phyloP scores from a whole-genome alignment of 2,888 invertebrate species.

The Marasmarcha lunaedactyla region DNA sequence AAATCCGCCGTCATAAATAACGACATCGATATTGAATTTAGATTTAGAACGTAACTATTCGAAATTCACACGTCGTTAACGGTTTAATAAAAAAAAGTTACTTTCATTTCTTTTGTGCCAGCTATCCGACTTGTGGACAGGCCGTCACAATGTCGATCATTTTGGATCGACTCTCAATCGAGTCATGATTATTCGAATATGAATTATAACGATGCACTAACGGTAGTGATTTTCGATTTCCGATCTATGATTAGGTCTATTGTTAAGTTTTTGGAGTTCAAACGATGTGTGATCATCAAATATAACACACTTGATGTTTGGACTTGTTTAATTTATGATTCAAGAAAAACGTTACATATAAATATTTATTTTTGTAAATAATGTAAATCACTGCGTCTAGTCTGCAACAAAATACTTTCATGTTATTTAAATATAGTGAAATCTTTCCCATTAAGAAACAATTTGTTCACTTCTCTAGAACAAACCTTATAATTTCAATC shows the following conservation, averaged over 20 bases:
- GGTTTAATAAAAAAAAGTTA: constrained; percentile 25
- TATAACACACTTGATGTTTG: constrained; percentile 12
- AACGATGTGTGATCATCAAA: constrained; percentile 33
- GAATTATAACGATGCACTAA: constrained; percentile 21
- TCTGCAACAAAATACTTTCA: too few species aligned
- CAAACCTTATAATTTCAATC: too few species aligned
- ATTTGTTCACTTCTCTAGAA: too few species aligned
- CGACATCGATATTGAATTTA: neutral
- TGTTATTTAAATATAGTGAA: too few species aligned
- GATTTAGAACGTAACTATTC: constrained; percentile 19
- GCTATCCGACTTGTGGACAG: constrained; percentile 37
- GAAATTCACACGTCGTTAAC: constrained; percentile 47
- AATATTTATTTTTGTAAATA: too few species aligned
- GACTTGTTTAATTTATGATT: too few species aligned
- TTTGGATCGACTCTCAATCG: constrained; percentile 42
- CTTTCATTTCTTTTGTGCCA: constrained; percentile 59
- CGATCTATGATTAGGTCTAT: constrained; percentile 50
- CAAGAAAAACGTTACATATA: too few species aligned
- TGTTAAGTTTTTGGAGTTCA: constrained; percentile 29
- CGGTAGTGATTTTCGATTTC: constrained; percentile 45
- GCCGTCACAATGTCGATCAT: constrained; percentile 56
- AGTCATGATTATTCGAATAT: constrained; percentile 39
- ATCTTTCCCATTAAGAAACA: too few species aligned
- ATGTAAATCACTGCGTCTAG: too few species aligned
- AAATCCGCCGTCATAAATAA: constrained; percentile 1